Base-by-base conservation (phyloP, 1,140 invertebrate species). In the Drosophila nasuta region DNA sequence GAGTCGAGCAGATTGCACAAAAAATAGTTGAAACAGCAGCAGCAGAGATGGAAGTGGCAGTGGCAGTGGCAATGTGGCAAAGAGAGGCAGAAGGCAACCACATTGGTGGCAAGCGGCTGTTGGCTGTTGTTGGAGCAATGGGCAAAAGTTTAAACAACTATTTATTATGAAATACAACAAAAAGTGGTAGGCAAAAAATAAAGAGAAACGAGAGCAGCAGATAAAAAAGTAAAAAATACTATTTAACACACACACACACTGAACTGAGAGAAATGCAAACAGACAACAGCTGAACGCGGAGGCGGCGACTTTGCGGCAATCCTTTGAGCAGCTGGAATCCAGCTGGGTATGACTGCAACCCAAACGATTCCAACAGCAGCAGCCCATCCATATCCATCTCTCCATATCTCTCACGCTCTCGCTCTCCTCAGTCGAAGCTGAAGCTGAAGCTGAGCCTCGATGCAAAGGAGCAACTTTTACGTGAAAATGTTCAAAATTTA, bases 401-500 rank as follows among this genome's bases (percentile, higher is more conserved):
- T 51, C 43, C 51, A 56, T 43, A 28, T 57, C 13, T 15, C n/a
- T 13, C 11, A 41, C 3, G 38, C 38, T 35, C 20, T 25, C 20
- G 20, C 33, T 5, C 5, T 5, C 6, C 33, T 8, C 5, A 33
- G 33, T 33, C 33, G 62, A 58, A 72, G 51, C 49, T 56, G 60
- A 4, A 30, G 15, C 62, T 46, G 66, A 67, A 63, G 54, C 67
- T 49, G 75, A 67, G 64, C 63, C 20, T 25, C 20, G 20, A 7
- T 38, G 35, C 52, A 41, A 83, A 88, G 81, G 81, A 88, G 75
- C 85, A 88, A 88, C 85, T 85, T 89, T 91, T 89, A 86, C 85
- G 79, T 91, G 88, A 82, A 91, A 87, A 85, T 80, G 90, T 91
- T 91, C 77, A 91, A 91, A 91, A 89, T 91, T 91, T 91, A 91